Evolutionary conservation across 2,797 vertebrate genomes (phyloP).

Genomic region (Scarus forsteni): DNA sequence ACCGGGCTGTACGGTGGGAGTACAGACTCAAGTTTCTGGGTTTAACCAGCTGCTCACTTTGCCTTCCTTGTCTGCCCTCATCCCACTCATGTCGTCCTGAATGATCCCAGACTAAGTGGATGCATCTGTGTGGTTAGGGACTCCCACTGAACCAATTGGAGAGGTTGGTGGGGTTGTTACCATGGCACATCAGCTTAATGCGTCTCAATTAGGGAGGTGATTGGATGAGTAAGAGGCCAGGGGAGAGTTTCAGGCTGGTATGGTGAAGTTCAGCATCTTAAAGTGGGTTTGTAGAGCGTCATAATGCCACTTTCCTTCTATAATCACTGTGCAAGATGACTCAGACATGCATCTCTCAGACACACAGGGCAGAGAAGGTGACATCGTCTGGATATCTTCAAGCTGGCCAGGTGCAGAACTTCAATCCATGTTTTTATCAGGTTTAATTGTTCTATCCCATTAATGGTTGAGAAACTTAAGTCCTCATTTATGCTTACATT

Average conservation of each 20-base stretch:
- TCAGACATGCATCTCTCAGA: slow-evolving; percentile 23
- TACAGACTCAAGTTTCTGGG: slow-evolving; percentile 36
- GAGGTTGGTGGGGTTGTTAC: slow-evolving; percentile 60
- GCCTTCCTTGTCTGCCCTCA: slow-evolving; percentile 50
- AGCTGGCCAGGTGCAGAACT: slow-evolving; percentile 38
- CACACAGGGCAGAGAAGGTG: slow-evolving; percentile 20
- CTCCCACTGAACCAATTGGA: slow-evolving; percentile 41
- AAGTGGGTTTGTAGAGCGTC: slow-evolving; percentile 45
- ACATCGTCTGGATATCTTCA: slow-evolving; percentile 35
- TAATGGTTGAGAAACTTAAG: not conserved
- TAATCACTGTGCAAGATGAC: slow-evolving; percentile 22
- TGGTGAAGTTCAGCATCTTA: slow-evolving; percentile 34
- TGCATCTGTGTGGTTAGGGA: slow-evolving; percentile 48
- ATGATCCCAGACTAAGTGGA: slow-evolving; percentile 54
- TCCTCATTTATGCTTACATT: no score
- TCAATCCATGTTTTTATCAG: not conserved
- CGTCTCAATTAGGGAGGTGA: slow-evolving; percentile 35
- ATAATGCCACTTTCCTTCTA: slow-evolving; percentile 41
- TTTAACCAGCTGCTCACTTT: slow-evolving; percentile 57
- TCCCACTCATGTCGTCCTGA: slow-evolving; percentile 63
- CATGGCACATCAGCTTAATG: slow-evolving; percentile 46
- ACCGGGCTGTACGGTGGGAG: slow-evolving; percentile 28
- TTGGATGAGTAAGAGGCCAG: slow-evolving; percentile 46
- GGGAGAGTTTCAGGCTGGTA: slow-evolving; percentile 45
- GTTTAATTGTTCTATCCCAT: not conserved